phyloP scores from a whole-genome alignment of 2,113 vertebrate species.

The Condylura cristata region DNA sequence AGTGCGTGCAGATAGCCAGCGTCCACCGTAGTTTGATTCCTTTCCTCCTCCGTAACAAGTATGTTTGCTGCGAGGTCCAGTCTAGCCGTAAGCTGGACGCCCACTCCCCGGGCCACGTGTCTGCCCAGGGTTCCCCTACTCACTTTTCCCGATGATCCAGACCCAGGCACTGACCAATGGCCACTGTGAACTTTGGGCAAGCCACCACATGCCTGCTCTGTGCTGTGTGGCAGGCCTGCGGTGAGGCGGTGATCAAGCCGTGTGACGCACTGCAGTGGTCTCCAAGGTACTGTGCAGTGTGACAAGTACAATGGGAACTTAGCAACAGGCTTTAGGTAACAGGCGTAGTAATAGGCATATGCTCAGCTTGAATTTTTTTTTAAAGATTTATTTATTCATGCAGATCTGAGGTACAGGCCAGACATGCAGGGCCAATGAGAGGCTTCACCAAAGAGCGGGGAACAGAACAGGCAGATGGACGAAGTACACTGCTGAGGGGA shows the following conservation, averaged over 20 bases:
- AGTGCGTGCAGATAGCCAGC: accelerated
- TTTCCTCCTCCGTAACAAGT: not conserved
- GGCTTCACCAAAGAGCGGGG: no score
- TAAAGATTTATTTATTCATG: no score
- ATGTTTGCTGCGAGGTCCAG: not conserved
- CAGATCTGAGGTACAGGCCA: no score
- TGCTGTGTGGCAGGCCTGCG: not conserved
- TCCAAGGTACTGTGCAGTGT: not conserved
- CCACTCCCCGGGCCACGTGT: not conserved
- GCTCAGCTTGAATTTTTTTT: no score
- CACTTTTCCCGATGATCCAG: not conserved
- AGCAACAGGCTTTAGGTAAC: not conserved
- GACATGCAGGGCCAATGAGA: no score
- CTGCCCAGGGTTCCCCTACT: not conserved
- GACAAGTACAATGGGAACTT: not conserved
- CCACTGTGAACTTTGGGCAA: not conserved
- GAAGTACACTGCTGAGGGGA: no score
- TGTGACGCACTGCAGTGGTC: not conserved
- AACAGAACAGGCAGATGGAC: no score
- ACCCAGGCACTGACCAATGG: not conserved
- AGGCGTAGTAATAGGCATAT: no score
- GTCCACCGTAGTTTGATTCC: not conserved
- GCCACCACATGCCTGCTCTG: not conserved
- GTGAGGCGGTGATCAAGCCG: not conserved
- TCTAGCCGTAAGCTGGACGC: not conserved